Conservation (phyloP, 2,797 vertebrate species). For the Sebastes umbrosus region DNA sequence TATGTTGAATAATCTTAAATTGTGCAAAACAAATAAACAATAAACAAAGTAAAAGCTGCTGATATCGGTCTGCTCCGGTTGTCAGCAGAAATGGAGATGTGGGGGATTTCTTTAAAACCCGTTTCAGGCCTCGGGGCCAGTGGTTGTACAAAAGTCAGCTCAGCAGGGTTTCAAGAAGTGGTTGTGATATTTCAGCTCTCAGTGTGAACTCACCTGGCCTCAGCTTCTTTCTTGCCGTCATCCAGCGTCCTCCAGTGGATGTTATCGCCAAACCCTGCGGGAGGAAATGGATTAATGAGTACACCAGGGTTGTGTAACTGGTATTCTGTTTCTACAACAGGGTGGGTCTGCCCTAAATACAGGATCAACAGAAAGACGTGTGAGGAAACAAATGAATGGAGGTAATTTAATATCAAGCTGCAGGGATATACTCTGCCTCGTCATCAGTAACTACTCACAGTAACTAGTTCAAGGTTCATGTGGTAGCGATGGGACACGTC, state of each 20-base stretch:
- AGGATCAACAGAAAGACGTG: background rate
- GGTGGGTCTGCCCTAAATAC: conserved; percentile 44
- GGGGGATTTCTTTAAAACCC: background rate
- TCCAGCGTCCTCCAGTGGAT: conserved; percentile 97
- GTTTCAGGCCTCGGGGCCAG: background rate
- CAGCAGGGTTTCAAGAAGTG: background rate
- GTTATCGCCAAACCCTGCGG: conserved; percentile 93
- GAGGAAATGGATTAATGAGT: background rate
- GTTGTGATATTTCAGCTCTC: background rate
- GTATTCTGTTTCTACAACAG: conserved; percentile 28
- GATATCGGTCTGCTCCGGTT: background rate
- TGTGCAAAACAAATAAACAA: no score
- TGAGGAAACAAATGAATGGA: background rate
- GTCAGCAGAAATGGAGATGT: background rate
- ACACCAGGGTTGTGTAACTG: conserved; percentile 3
- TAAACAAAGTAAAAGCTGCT: background rate
- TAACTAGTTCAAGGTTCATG: background rate
- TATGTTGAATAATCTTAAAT: no score
- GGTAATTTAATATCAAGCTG: conserved; percentile 29
- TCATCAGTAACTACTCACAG: background rate
- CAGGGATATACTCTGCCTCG: background rate
- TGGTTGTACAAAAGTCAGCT: background rate
- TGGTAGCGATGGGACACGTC: background rate
- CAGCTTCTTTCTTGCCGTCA: conserved; percentile 95
- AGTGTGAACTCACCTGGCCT: conserved; percentile 86